Base-by-base conservation (phyloP, 2,888 invertebrate species). In the Antheraea yamamai region DNA sequence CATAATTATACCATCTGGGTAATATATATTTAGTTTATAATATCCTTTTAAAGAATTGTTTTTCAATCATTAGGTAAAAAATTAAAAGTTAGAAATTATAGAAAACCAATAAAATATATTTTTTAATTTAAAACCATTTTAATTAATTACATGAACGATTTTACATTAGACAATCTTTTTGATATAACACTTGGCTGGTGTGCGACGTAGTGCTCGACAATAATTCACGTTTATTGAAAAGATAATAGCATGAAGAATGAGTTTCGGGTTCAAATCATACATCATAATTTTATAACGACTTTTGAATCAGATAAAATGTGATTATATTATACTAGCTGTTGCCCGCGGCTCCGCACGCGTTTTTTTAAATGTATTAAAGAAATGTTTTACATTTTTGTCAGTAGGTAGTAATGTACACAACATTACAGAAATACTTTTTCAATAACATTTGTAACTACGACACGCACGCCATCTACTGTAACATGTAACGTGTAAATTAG, bases 121-220 rank as follows among this genome's bases (percentile, higher is more conserved):
- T 68, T 12, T 18, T 20, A 68, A 30, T 68, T 35, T 26, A 26
- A 26, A 52, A 4, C 52, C 14, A 20, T 10, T 30, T 18, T 83
- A 88, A 89, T 88, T 86, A 88, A 87, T 85, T 85, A 82, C 81
- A 81, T 85, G 85, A 88, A 85, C 86, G 87, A 87, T 92, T 92
- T 92, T 88, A 92, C 92, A 92, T 93, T 90, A 92, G 92, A 91
- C 90, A 91, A 91, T 92, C 91, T 91, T 87, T 91, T 86, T 93
- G 91, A 92, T 87, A 92, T 92, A 93, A 84, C 82, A 80, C 81
- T 83, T 84, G 85, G 84, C 89, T 89, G 85, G 86, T 85, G 89
- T 89, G 83, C 91, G 89, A 16, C 64, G 64, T 64, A 26, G 87
- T 87, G 89, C 87, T 85, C 83, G 86, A 82, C 88, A 84, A 92